Evolutionary conservation across 1,140 invertebrate species (phyloP), one percentile per base, ranked within the genome.

Genomic region (Calephelis nemesis): DNA sequence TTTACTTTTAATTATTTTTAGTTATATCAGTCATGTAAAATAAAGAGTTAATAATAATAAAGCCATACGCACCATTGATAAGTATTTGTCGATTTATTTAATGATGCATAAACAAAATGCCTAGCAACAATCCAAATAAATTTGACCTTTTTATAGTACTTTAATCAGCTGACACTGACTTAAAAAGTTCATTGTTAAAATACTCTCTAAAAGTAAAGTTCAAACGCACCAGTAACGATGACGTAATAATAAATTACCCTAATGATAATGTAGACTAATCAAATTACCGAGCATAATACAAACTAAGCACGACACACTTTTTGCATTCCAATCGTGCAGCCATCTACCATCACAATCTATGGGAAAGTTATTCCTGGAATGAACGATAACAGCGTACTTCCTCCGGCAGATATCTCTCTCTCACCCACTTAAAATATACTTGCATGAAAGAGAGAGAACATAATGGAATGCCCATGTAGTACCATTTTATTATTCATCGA

Each of bases 291-390:
- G 42, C 49, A 52, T 39, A 65, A 42, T 10, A 42, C 49, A 50
- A 9, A 52, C 63, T 42, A 74, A 77, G 70, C 67, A 62, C 67
- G 70, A 70, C 76, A 79, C 74, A 81, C 79, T 86, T 90, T 88
- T 90, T 86, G 85, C 84, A 90, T 87, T 88, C 86, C 84, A 72
- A 75, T 73, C 71, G 69, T 75, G 76, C 63, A 52, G 19, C 75
- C 74, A 73, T 82, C 77, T 70, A 72, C 78, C 74, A 74, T 76
- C 78, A 83, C 79, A 88, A 84, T 88, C 84, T 90, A 88, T 88
- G 85, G 85, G 84, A 85, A 87, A 87, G 85, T 87, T 88, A 89
- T 88, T 90, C 82, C 77, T 73, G 84, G 88, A 87, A 88, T 88
- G 86, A 82, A 82, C 83, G 85, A 88, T 88, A 90, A 88, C 84